These are phyloP conservation scores for Temnothorax curvispinosus DNA, from an alignment of 1,140 invertebrate genomes.

Conservation along the genomic window DNA sequence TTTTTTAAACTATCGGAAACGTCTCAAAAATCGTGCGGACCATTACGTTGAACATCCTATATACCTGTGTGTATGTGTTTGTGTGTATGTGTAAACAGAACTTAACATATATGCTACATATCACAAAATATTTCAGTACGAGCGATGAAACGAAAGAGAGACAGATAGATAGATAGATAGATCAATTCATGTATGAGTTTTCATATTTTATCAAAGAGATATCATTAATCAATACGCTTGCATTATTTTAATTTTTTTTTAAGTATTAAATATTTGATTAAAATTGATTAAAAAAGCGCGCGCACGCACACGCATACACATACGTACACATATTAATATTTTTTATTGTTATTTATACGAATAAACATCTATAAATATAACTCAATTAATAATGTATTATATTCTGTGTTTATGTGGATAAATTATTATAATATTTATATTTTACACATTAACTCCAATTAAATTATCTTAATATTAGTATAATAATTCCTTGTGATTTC, in stretches of 20 bases:
- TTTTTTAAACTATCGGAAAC: no score
- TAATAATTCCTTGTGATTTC: neutral
- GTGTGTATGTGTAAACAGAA: neutral
- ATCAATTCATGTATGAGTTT: neutral
- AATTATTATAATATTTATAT: neutral
- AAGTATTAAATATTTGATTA: conserved; percentile 2
- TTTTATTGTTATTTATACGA: neutral
- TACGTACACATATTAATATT: neutral
- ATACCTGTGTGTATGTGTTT: no score
- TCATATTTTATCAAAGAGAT: conserved; percentile 1
- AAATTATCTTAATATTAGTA: conserved; percentile 1
- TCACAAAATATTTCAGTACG: neutral
- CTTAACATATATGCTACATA: neutral
- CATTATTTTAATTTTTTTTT: neutral
- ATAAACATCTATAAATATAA: neutral
- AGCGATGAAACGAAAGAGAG: neutral
- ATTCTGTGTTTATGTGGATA: neutral
- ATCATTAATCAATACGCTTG: neutral
- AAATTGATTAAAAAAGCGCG: neutral
- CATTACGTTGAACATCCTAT: no score
- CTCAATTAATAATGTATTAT: neutral
- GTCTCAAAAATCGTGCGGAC: no score
- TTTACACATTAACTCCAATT: neutral
- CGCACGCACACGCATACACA: neutral
- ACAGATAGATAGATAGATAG: neutral